Conservation (phyloP, 1,140 invertebrate genomes). For the Sycophila sp. region DNA sequence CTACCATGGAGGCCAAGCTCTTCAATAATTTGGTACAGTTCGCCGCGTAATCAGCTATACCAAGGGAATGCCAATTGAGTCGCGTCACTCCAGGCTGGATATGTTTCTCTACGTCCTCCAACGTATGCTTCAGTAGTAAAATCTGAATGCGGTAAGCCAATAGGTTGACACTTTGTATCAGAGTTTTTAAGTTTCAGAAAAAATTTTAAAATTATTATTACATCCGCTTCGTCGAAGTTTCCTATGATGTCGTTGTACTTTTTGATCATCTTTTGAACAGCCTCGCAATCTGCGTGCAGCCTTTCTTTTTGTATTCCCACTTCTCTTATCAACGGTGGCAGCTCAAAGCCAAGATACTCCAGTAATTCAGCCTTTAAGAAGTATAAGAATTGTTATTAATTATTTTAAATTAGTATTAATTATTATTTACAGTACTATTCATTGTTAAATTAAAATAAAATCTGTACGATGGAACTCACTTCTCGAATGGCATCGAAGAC, state of each 20-base stretch:
- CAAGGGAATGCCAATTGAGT: constrained; percentile 85
- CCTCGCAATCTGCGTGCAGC: constrained; percentile 73
- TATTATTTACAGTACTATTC: no score
- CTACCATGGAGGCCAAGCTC: constrained; percentile 73
- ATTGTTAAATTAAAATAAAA: background rate
- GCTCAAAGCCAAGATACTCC: constrained; percentile 77
- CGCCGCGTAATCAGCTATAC: constrained; percentile 78
- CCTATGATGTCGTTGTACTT: constrained; percentile 72
- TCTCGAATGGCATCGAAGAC: constrained; percentile 80
- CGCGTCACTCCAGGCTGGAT: constrained; percentile 83
- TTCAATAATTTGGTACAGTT: constrained; percentile 68
- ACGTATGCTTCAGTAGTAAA: constrained; percentile 73
- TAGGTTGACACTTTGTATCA: background rate
- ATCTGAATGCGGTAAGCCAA: constrained; percentile 51
- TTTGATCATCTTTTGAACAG: constrained; percentile 68
- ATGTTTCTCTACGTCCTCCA: constrained; percentile 78
- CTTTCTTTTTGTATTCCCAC: constrained; percentile 76
- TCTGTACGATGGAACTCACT: constrained; percentile 37
- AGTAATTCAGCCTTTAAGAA: constrained; percentile 76
- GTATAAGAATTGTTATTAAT: background rate
- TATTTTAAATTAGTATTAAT: background rate
- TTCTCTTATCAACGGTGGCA: constrained; percentile 75
- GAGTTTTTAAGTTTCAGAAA: background rate
- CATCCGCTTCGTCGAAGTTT: constrained; percentile 72
- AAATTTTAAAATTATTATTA: constrained; percentile 46